Evolutionary conservation across 2,888 invertebrate genomes (phyloP), one percentile per base, ranked within the genome.

Genomic region (Leucophenga maculata): DNA sequence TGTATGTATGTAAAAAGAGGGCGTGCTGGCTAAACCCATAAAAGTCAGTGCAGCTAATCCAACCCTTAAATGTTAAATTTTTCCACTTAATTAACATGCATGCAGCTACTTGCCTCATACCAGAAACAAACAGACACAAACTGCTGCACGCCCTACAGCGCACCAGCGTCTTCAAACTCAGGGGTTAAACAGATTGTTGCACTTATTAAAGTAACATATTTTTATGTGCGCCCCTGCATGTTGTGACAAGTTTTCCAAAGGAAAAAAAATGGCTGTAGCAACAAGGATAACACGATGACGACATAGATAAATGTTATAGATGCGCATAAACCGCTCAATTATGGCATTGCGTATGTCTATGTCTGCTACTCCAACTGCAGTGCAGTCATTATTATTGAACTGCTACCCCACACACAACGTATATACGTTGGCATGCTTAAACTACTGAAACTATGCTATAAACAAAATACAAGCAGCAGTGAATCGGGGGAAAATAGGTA

Each of bases 41-140:
- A 26, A 26, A 26, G 26, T 4, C 26, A 26, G 3, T 26, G 26
- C 26, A 26, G 26, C 26, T 46, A 55, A 6, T 55, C 22, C 60
- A 20, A 11, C 8, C 70, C 68, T 65, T 70, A 70, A 72, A 52
- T 8, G 52, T 75, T 76, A 70, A 69, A 74, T 76, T 80, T 80
- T 77, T 80, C 75, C 78, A 80, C 78, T 77, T 82, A 78, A 80
- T 80, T 82, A 82, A 82, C 80, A 82, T 80, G 81, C 79, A 74
- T 68, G 68, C 76, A 73, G 64, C 72, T 71, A 67, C 74, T 72
- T 68, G 48, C 74, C 70, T 65, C 50, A 60, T 31, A 16, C 55
- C 59, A 4, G 8, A 6, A 9, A 20, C 54, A 54, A 6, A 55
- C 22, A 11, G 26, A 57, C 11, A 11, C 31, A 18, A 26, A 46